Conservation (phyloP, 2,113 vertebrate species). For the Phasianus colchicus region DNA sequence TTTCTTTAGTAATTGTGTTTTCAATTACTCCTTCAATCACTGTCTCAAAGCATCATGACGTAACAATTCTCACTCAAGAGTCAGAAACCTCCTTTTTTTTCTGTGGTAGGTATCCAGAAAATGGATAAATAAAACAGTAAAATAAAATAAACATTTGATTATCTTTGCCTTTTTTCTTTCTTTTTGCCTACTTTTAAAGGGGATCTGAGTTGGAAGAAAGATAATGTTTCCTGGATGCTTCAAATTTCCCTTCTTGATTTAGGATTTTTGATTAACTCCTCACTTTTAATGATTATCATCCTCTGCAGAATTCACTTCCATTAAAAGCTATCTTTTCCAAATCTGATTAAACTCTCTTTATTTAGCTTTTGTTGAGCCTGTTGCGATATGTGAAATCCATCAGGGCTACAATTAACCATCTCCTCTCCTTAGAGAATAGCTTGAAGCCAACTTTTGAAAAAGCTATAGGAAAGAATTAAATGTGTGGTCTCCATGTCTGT, state of each 20-base stretch:
- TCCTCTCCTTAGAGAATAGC: slow-evolving; percentile 41
- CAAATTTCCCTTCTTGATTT: slow-evolving; percentile 49
- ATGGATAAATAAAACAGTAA: neutral
- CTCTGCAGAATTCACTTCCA: slow-evolving; percentile 73
- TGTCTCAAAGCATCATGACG: slow-evolving; percentile 48
- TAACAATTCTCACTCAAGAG: slow-evolving; percentile 54
- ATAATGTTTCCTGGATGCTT: slow-evolving; percentile 37
- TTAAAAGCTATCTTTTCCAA: slow-evolving; percentile 70
- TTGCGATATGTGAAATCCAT: slow-evolving; percentile 63
- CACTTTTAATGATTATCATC: slow-evolving; percentile 73
- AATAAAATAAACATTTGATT: neutral
- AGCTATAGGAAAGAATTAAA: slow-evolving; percentile 39
- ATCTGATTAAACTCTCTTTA: slow-evolving; percentile 72
- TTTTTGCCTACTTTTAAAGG: slow-evolving; percentile 6
- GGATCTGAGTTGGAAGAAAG: neutral
- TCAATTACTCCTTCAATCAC: slow-evolving; percentile 73
- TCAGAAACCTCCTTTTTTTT: neutral
- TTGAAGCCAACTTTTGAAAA: slow-evolving; percentile 63
- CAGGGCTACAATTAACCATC: slow-evolving; percentile 71
- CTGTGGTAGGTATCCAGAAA: slow-evolving; percentile 1
- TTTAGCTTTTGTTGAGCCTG: slow-evolving; percentile 68
- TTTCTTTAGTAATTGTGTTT: slow-evolving; percentile 71
- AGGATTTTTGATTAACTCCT: slow-evolving; percentile 72
- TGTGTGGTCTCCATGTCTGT: slow-evolving; percentile 50
- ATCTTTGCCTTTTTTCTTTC: neutral